phyloP scores from a whole-genome alignment of 2,797 vertebrate genomes.

The Leucoraja ocellata region DNA sequence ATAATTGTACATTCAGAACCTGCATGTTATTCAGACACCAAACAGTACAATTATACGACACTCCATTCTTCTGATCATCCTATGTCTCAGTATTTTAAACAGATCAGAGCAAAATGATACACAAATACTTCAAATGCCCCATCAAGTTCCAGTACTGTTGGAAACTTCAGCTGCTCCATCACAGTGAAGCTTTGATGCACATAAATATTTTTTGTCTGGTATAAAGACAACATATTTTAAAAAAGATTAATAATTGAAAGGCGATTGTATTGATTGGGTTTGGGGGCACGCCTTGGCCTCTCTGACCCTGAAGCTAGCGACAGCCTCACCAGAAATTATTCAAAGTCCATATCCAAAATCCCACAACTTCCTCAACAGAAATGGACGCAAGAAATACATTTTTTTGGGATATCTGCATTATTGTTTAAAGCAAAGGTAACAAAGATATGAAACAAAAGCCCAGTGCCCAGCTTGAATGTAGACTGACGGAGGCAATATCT shows the following conservation, averaged over 20 bases:
- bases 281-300: not conserved
- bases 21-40: not conserved
- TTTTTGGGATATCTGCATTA: not conserved
- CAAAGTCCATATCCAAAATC: not conserved
- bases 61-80: not conserved
- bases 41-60: not conserved
- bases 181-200: not conserved
- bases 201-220: not conserved
- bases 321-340: not conserved
- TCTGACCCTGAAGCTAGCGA: not conserved
- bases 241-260: not conserved
- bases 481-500: not conserved
- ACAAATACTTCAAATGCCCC: not conserved
- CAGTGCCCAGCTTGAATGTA: not conserved
- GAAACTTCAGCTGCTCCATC: not conserved
- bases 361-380: not conserved
- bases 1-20: not conserved
- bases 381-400: not conserved
- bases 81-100: not conserved
- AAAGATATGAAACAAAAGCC: not conserved
- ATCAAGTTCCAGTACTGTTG: not conserved
- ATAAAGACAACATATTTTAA: not conserved
- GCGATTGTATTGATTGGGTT: not conserved
- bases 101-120: not conserved
- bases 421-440: not conserved